These are phyloP conservation scores for Grus americana DNA, from an alignment of 2,113 vertebrate genomes.

Conservation along the genomic window DNA sequence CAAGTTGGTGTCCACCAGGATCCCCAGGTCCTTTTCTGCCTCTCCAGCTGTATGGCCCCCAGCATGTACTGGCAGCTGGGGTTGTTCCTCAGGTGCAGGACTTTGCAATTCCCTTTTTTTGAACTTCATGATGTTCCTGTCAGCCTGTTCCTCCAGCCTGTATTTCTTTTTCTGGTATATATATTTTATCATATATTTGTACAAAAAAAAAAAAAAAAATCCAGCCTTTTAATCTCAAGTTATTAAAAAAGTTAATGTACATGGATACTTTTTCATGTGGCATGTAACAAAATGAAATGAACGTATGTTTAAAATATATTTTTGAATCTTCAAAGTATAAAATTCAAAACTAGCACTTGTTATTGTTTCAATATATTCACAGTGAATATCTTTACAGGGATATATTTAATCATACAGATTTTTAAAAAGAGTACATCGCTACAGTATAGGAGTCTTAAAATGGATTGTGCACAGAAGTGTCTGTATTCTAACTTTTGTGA, in stretches of 20 bases:
- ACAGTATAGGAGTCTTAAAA: not conserved
- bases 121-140: not conserved
- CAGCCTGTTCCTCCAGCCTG: not conserved
- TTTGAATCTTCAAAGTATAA: not conserved
- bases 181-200: not conserved
- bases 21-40: not conserved
- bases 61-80: not conserved
- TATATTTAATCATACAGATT: not conserved
- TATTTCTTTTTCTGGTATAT: not conserved
- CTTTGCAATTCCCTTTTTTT: not conserved
- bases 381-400: not conserved
- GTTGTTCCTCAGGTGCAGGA: not conserved
- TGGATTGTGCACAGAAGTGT: not conserved
- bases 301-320: not conserved
- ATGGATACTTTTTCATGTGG: not conserved
- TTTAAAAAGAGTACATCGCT: not conserved
- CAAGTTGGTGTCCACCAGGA: accelerated
- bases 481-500: not conserved
- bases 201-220: not conserved
- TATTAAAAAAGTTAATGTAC: not conserved
- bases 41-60: not conserved
- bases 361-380: not conserved
- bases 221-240: not conserved
- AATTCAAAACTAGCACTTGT: not conserved
- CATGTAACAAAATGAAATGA: not conserved